Evolutionary conservation across 2,888 invertebrate species (phyloP), one percentile per base, ranked within the genome.

Genomic region (Agriopis marginaria): DNA sequence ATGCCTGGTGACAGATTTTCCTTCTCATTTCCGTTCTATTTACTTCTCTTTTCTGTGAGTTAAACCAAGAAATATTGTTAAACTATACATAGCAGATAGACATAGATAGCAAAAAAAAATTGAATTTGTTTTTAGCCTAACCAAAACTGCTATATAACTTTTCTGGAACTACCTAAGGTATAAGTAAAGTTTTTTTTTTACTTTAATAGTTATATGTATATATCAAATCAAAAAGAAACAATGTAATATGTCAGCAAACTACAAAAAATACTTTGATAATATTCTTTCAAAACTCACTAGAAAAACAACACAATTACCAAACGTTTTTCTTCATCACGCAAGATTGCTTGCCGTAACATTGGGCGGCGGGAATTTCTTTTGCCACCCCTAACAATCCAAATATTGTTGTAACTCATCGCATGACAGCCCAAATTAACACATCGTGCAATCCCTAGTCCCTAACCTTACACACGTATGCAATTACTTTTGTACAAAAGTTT

Each of bases 401-500:
- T 80, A 83, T 79, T 82, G 81, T 84, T 85, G 83, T 86, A 82
- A 84, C 86, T 89, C 90, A 90, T 93, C 86, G 92, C 93, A 93
- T 93, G 92, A 92, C 93, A 88, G 86, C 78, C 75, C 80, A 88
- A 92, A 93, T 93, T 93, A 93, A 92, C 92, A 92, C 92, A 86
- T 92, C 88, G 84, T 81, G 79, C 82, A 82, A 83, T 80, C 80
- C 71, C 67, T 74, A 74, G 71, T 66, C 81, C 81, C 78, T 79
- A 77, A 78, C 79, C 69, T 72, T 74, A 79, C 77, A 78, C 80
- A 81, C 80, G 79, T 80, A 80, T 72, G 77, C 75, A 78, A 81
- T 82, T 80, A 82, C 77, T 75, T 79, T 75, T 73, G 75, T 66
- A 51, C 47, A 72, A 81, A 82, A 74, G 79, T 81, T 79, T 78